A percentile compares a stretch with the other conserved stretches of the same genome.
Conservation (phyloP, 2,888 invertebrate species). For the Phymatocera aterrima region DNA sequence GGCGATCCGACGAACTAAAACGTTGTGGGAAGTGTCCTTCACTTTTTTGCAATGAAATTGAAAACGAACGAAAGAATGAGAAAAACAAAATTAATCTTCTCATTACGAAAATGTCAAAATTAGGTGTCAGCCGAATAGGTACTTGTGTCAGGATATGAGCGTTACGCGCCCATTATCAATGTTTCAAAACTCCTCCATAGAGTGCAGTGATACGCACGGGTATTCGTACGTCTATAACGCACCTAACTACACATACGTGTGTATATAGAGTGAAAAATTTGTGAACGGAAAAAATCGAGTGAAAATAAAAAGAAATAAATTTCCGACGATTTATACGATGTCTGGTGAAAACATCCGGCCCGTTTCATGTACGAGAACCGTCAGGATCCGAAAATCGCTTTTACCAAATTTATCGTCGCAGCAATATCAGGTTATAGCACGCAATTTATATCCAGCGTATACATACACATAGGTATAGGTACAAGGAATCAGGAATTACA, state of each 20-base stretch:
- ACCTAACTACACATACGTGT: too few species aligned
- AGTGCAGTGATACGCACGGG: neutral
- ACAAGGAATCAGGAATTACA: too few species aligned
- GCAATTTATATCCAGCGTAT: neutral
- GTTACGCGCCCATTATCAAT: too few species aligned
- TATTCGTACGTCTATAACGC: too few species aligned
- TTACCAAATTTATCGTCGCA: conserved; percentile 37
- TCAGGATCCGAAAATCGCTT: conserved; percentile 32
- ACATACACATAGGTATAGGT: neutral
- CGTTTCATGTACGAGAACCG: conserved; percentile 27
- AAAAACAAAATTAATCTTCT: too few species aligned
- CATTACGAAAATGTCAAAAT: neutral
- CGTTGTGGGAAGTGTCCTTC: too few species aligned
- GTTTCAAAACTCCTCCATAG: neutral
- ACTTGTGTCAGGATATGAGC: too few species aligned
- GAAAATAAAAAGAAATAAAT: neutral
- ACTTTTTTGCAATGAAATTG: too few species aligned
- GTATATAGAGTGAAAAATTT: neutral
- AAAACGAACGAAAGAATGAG: too few species aligned
- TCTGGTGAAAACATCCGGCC: conserved; percentile 24
- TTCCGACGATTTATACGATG: conserved; percentile 18
- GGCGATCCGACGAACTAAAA: too few species aligned
- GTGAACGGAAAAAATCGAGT: neutral
- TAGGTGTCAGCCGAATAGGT: neutral
- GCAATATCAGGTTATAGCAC: conserved; percentile 39